Base-by-base conservation (phyloP, 2,797 vertebrate species). In the Urocyon cinereoargenteus region DNA sequence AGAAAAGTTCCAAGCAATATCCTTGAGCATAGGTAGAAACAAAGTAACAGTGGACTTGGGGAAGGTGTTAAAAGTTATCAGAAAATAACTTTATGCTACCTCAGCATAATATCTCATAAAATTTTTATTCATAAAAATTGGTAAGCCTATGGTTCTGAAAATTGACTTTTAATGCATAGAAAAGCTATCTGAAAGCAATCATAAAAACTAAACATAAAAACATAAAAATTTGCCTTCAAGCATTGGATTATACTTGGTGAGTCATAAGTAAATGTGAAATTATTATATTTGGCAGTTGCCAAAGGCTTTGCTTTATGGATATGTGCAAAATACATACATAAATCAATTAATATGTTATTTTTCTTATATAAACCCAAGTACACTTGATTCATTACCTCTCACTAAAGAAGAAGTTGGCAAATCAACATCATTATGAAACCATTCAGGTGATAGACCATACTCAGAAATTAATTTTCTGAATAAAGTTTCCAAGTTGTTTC, bases 191-290 rank as follows among this genome's bases (percentile, higher is more conserved):
- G 51, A 77, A 96, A 96, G 79, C 45, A 95, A 96, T 94, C 70
- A 79, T 94, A 96, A 93, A 93, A 94, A 87, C 11, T 73, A 90
- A 96, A 93, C 72, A 93, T 90, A 90, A 97, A 96, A 96, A 70
- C 77, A 87, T 90, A 91, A 94, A 77, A 96, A 49, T 93, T 90
- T 97, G 93, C 93, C 96, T 97, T 79, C 61, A 59, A 96, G 97
- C 92, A 77, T 3, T 91, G n/a, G 26, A 19, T 75, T 91, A 8
- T 84, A 86, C 28, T 87, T 79, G 79, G 79, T 83, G 51, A 96
- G 61, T 62, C 90, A 93, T 2, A 92, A 21, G 87, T 88, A 90
- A 96, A 84, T 70, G 36, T 81, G 72, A 90, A 95, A 59, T 95
- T 61, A 93, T 90, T 91, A 79, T 36, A 96, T 93, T 78, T 97